Evolutionary conservation across 2,113 vertebrate species (phyloP).

Genomic region (Sarotherodon lohbergeri): DNA sequence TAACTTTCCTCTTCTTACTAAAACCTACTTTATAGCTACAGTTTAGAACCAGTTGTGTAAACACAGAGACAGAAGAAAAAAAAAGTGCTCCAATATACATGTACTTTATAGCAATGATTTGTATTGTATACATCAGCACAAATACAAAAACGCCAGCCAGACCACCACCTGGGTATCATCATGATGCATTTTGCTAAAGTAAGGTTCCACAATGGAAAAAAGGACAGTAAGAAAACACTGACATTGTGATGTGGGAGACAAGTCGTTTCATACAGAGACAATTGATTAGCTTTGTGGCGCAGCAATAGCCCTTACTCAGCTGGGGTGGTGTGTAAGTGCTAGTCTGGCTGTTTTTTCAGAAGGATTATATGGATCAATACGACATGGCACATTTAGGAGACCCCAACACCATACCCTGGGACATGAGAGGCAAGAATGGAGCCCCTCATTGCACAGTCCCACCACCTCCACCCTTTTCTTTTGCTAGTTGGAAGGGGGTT

Average conservation of each 20-base stretch:
- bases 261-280: slow-evolving; percentile 56
- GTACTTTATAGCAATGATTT: neutral
- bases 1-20: neutral
- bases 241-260: slow-evolving; percentile 50
- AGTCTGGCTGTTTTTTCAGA: slow-evolving; percentile 59
- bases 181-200: neutral
- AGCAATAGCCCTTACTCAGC: slow-evolving; percentile 71
- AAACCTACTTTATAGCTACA: neutral
- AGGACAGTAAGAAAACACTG: slow-evolving; percentile 9
- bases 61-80: neutral
- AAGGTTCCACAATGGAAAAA: slow-evolving; percentile 13
- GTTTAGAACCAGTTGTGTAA: neutral
- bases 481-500: slow-evolving; percentile 31
- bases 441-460: slow-evolving; percentile 34
- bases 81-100: neutral
- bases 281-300: slow-evolving; percentile 66
- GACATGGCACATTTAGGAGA: slow-evolving; percentile 64
- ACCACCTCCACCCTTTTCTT: slow-evolving; percentile 22
- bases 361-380: slow-evolving; percentile 72
- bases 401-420: slow-evolving; percentile 57
- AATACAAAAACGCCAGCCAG: neutral
- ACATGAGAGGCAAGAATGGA: slow-evolving; percentile 36
- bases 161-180: neutral
- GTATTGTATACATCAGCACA: neutral
- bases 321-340: slow-evolving; percentile 59